Conservation (phyloP, 2,113 vertebrate species). For the Procavia capensis region DNA sequence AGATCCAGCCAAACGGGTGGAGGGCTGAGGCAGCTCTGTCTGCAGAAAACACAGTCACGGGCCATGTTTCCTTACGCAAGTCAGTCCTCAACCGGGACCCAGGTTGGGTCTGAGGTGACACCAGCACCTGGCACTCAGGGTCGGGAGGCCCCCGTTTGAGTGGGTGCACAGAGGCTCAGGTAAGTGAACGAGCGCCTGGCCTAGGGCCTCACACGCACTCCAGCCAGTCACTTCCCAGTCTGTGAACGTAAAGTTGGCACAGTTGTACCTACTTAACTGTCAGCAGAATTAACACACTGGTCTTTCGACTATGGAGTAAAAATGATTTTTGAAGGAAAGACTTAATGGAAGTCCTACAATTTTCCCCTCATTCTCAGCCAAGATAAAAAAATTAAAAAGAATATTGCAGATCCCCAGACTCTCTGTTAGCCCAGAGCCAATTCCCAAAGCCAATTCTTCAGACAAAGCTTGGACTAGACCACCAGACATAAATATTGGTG, state of each 20-base stretch:
- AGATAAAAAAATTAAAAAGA: background rate
- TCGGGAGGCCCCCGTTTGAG: background rate
- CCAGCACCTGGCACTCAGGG: background rate
- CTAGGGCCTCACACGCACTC: no score
- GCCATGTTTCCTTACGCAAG: background rate
- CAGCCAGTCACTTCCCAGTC: background rate
- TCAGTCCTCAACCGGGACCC: background rate
- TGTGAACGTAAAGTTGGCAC: no score
- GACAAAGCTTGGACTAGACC: no score
- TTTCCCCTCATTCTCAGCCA: background rate
- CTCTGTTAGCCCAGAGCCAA: no score
- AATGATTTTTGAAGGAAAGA: background rate
- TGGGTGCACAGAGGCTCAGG: background rate
- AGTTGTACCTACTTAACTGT: background rate
- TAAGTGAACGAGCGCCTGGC: background rate
- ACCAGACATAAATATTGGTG: no score
- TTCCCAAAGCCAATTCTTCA: no score
- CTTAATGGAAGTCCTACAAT: background rate
- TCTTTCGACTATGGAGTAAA: background rate
- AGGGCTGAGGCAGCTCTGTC: background rate
- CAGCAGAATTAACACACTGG: background rate
- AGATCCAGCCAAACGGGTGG: background rate
- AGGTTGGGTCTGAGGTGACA: background rate
- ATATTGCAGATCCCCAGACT: no score
- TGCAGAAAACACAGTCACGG: background rate